Base-by-base conservation (phyloP, 2,888 invertebrate species). In the Operophtera brumata region DNA sequence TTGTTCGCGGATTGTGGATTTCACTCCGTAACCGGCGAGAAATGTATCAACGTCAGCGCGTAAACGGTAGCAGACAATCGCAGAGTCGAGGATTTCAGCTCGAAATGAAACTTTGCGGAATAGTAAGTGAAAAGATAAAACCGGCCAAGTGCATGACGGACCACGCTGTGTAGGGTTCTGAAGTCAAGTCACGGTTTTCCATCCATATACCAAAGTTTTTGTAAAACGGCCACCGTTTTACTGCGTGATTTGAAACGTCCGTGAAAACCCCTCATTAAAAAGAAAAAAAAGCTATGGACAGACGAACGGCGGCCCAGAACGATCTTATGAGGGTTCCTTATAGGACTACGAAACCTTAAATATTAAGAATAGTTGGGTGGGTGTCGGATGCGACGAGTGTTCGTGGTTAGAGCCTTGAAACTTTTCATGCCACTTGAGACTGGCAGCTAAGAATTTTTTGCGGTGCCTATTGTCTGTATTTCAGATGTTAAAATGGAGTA, bases 351-450 rank as follows among this genome's bases (percentile, higher is more conserved):
- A 4, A 20, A 20, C 20, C 20, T 4, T 20, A 3, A 34, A 30
- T 30, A 73, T 67, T 66, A 62, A 75, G 76, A 79, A 80, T 78
- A 82, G 84, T 82, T 75, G 71, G 81, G 82, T 75, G 71, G 81
- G 82, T 86, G 86, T 87, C 88, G 84, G 83, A 81, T 81, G 84
- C 88, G 86, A 82, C 80, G 80, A 79, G 76, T 74, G 78, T 80
- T 80, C 77, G 74, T 71, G 73, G 81, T 77, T 72, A 65, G 72
- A 78, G 76, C 69, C 78, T 77, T 75, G 75, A 74, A 86, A 84
- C 79, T 83, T 82, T 66, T 65, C 59, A 66, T 64, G 65, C 69
- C 70, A 62, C 64, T 67, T 63, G 70, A 64, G 64, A 66, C 59
- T 60, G 47, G 44, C 36, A 49, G 45, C 48, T 55, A 46, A 47